Evolutionary conservation across 2,888 invertebrate genomes (phyloP), one percentile per base, ranked within the genome.

Genomic region (Nymphalis c-album): DNA sequence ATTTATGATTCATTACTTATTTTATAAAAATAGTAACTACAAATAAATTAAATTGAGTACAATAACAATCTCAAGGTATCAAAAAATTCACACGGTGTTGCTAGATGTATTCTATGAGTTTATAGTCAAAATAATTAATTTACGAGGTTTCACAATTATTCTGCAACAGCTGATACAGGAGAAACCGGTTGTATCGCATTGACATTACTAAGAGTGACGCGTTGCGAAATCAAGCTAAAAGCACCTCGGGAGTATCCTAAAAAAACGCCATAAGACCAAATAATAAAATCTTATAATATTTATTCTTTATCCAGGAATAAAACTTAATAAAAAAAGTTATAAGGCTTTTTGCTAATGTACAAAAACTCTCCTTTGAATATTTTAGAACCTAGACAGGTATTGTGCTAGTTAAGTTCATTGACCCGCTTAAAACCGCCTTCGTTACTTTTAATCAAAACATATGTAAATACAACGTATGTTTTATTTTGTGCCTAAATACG

Each of bases 101-200:
- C 60, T 22, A 48, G 55, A 22, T 22, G 55, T 18, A 47, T 22
- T 55, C 47, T 48, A 64, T 64, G 45, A 26, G 35, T 40, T 8
- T 46, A 60, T 22, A 60, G 60, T 60, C 53, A 78, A 59, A 81
- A 79, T 78, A 75, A 78, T 77, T 75, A 72, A 76, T 72, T 66
- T 64, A 69, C 75, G 75, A 76, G 75, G 71, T 86, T 84, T 84
- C 84, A 81, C 80, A 82, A 85, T 73, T 67, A 73, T 83, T 80
- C 82, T 77, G 84, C 85, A 87, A 86, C 78, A 74, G 76, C 74
- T 74, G 77, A 77, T 78, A 76, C 31, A 77, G 69, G 70, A 70
- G 53, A 60, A 73, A 82, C 83, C 77, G 79, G 82, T 85, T 78
- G 65, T 74, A 67, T 73, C 74, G 73, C 74, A 75, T 73, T 78